Evolutionary conservation across 1,140 invertebrate genomes (phyloP).

Genomic region (Macrobrachium rosenbergii): DNA sequence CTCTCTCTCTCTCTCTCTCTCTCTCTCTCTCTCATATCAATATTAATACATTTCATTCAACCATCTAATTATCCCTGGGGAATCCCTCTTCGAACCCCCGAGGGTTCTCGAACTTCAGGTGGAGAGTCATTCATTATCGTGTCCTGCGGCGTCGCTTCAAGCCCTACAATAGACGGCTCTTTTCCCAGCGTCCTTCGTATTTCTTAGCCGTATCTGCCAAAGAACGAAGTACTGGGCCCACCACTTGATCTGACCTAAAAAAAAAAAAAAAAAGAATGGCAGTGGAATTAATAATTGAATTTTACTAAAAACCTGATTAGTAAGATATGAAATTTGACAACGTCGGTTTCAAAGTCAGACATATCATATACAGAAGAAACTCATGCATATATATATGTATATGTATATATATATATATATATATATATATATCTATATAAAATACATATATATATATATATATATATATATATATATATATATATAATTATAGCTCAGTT

Average conservation of each 20-base stretch:
- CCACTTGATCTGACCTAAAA: background rate
- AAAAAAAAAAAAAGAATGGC: background rate
- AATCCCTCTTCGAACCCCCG: no score
- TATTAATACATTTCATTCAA: no score
- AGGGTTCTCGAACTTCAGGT: no score
- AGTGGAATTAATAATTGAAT: background rate
- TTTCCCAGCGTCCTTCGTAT: constrained; percentile 14
- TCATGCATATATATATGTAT: background rate
- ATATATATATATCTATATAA: background rate
- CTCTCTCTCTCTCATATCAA: no score
- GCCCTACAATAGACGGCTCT: background rate
- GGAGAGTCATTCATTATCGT: background rate
- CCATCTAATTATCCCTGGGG: no score
- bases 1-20: no score
- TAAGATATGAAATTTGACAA: no score
- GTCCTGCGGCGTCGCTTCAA: background rate
- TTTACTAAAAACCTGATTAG: no score
- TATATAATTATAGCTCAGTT: background rate
- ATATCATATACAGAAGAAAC: background rate
- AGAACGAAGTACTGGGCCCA: background rate
- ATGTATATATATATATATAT: background rate
- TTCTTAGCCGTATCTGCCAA: background rate
- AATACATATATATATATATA: background rate
- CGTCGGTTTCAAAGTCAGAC: background rate
- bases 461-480: constrained; percentile 12